Percentiles rank a stretch among this genome's conserved stretches.
Evolutionary conservation across 2,888 invertebrate genomes (phyloP).

Genomic region (Frankliniella fusca): DNA sequence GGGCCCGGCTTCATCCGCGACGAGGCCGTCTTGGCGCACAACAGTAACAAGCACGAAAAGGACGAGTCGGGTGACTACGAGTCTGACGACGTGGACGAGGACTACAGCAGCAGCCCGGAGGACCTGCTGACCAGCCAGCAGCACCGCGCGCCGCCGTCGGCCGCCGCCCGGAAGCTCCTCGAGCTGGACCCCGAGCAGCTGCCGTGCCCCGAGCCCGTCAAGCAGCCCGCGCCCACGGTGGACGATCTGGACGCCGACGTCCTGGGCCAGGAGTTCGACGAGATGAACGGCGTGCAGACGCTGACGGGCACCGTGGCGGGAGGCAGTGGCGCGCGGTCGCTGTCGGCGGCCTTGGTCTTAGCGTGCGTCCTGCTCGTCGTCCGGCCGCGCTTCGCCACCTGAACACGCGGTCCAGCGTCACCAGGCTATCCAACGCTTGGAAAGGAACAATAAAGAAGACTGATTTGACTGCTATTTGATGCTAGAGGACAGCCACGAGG

Average conservation of each 20-base stretch:
- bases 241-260: background rate
- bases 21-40: background rate
- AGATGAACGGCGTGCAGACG: slow-evolving; percentile 11
- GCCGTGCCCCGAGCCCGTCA: slow-evolving; percentile 15
- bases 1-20: background rate
- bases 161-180: background rate
- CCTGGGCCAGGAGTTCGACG: slow-evolving; percentile 2
- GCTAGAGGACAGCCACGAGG: background rate
- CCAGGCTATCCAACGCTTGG: background rate
- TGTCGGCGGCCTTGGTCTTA: background rate
- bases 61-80: background rate
- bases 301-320: background rate
- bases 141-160: background rate
- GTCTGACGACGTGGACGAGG: background rate
- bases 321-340: background rate
- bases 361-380: background rate
- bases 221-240: background rate
- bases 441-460: background rate
- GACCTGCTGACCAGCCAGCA: background rate
- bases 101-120: background rate
- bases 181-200: slow-evolving; percentile 10
- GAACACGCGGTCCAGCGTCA: background rate
- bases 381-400: background rate
- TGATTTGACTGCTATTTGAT: background rate
- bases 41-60: background rate